phyloP scores from a whole-genome alignment of 2,797 vertebrate genomes.

The Anguilla anguilla region DNA sequence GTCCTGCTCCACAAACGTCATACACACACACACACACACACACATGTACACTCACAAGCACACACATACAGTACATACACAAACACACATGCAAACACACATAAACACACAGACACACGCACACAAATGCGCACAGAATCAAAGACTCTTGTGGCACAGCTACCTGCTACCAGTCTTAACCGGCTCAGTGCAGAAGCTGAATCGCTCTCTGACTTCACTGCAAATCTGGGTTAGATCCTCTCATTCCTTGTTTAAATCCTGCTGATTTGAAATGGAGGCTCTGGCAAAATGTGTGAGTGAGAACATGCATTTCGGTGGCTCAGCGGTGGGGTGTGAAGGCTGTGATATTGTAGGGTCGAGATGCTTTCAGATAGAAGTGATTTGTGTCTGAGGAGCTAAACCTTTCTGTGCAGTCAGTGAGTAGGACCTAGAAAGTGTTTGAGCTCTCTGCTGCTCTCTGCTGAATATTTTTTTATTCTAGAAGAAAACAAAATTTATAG shows the following conservation, averaged over 20 bases:
- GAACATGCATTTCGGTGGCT: background rate
- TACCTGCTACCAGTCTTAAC: background rate
- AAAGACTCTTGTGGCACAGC: too few species aligned
- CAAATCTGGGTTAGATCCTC: background rate
- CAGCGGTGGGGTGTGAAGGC: background rate
- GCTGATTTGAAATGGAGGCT: constrained; percentile 1
- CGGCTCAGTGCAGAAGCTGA: background rate
- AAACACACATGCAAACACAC: background rate
- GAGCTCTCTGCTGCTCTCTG: background rate
- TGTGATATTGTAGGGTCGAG: background rate
- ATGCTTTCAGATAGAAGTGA: background rate
- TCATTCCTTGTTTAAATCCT: background rate
- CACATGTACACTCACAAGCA: too few species aligned
- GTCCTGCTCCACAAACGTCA: too few species aligned
- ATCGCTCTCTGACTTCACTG: background rate
- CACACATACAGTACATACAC: background rate
- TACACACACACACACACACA: too few species aligned
- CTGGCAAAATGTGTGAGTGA: constrained; percentile 25
- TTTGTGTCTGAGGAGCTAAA: background rate
- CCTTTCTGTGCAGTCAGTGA: background rate
- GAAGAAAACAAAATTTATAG: background rate
- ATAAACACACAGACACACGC: background rate
- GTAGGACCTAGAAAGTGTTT: background rate
- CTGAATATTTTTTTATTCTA: background rate
- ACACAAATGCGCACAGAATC: background rate